Evolutionary conservation across 2,113 vertebrate genomes (phyloP), one percentile per base, ranked within the genome.

Genomic region (Alligator mississippiensis): DNA sequence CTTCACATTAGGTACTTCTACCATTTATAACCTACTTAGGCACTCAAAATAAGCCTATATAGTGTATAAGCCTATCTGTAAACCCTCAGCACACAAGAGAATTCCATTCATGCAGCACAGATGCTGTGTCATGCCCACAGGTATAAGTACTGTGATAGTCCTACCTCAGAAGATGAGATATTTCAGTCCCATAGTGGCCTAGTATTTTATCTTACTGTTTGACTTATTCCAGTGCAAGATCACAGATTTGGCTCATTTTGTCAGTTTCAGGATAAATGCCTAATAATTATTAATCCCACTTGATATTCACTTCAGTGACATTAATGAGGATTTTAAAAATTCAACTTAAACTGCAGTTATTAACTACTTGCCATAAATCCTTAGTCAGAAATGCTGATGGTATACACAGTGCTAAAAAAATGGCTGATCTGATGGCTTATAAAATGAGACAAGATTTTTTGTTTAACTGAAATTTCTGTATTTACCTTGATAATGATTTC

Each of bases 281-380:
- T 90, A 68, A 79, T 63, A 70, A 68, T 28, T 88, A 14, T 66
- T 63, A 34, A 72, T 93, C 91, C 63, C 22, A 90, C 30, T 88
- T 92, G 14, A 15, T 64, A 72, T 63, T 80, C 0, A 83, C 87
- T 91, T 91, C 63, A 5, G 5, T 92, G 38, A 79, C 1, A 2
- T 61, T 90, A 94, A 86, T 60, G 16, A 88, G 22, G 22, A 85
- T 25, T 87, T 93, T 83, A 5, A 77, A 62, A 85, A 74, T 30
- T 81, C 79, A 5, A 16, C 76, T 97, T 82, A 87, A 88, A 70
- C 62, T 90, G 38, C n/a, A 28, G 30, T 82, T 85, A 82, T 18
- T 59, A 86, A 83, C 78, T 5, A 83, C 38, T 90, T 82, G 5
- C 28, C 64, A 89, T 55, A 89, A 84, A 77, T 61, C 80, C 78